Conservation (phyloP, 2,888 invertebrate genomes). For the Xestia xanthographa region DNA sequence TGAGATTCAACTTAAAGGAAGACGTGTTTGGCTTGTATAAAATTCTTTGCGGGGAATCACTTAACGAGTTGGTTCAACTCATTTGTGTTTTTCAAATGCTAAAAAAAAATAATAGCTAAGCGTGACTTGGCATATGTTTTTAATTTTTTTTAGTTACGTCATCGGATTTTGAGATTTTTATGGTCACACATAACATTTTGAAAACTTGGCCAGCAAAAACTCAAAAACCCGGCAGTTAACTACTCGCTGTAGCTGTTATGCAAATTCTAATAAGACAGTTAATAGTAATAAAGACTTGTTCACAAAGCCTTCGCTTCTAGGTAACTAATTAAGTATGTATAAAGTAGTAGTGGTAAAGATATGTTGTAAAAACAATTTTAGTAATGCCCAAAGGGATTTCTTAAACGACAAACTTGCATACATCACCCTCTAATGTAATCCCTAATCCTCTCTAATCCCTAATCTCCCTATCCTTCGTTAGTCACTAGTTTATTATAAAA, state of each 20-base stretch:
- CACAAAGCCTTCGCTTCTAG: not conserved
- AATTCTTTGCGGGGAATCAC: conserved; percentile 4
- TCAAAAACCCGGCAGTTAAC: conserved; percentile 12
- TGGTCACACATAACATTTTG: conserved; percentile 1
- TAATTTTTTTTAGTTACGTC: not conserved
- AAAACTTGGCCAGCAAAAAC: not conserved
- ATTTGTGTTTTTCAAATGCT: not conserved
- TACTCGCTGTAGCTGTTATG: not conserved
- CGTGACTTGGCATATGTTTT: not conserved
- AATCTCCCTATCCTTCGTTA: not conserved
- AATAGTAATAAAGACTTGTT: conserved; percentile 18
- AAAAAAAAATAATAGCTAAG: not conserved
- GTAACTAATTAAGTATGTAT: not conserved
- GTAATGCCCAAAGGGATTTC: not conserved
- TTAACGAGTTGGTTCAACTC: not conserved
- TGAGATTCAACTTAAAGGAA: not conserved
- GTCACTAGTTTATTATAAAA: not conserved
- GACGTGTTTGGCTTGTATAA: not conserved
- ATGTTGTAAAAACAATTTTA: not conserved
- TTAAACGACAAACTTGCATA: not conserved
- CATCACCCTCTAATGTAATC: not conserved
- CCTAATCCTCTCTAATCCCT: too few relatives aligned
- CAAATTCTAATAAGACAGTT: conserved; percentile 11
- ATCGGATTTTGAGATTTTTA: conserved; percentile 6
- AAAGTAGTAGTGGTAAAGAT: not conserved